Percentiles rank a stretch among this genome's conserved stretches.
Conservation (phyloP, 2,888 invertebrate genomes). For the Caenorhabditis japonica region DNA sequence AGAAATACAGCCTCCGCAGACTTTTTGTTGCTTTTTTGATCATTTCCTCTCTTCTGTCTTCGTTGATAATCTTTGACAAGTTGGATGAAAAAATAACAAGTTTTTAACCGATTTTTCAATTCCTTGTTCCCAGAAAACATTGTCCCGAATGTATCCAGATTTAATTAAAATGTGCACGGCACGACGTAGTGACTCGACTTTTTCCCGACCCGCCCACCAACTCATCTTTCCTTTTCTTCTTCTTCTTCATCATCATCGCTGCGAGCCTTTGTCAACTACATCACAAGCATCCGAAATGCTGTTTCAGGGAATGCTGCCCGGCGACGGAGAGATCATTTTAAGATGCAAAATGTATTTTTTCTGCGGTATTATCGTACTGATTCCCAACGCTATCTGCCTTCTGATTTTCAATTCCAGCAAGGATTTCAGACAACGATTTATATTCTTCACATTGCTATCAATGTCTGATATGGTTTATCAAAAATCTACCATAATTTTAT, state of each 20-base stretch:
- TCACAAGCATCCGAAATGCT: slow-evolving; percentile 19
- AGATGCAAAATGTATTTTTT: slow-evolving; percentile 54
- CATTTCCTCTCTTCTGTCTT: no score
- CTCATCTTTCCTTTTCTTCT: slow-evolving; percentile 1
- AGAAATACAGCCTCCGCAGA: no score
- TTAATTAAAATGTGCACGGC: slow-evolving; percentile 48
- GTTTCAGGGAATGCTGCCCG: slow-evolving; percentile 43
- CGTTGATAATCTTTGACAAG: no score
- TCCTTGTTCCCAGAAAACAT: no score
- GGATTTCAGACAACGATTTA: slow-evolving; percentile 58
- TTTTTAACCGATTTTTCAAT: no score
- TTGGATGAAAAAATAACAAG: no score
- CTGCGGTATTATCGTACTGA: slow-evolving; percentile 53
- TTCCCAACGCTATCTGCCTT: slow-evolving; percentile 52
- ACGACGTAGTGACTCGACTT: slow-evolving; percentile 43
- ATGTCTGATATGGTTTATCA: slow-evolving; percentile 56
- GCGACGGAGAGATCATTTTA: slow-evolving; percentile 45
- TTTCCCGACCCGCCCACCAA: slow-evolving; percentile 19
- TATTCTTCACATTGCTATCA: slow-evolving; percentile 55
- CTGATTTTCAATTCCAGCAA: slow-evolving; percentile 58
- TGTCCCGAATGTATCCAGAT: no score
- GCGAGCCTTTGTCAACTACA: neutral
- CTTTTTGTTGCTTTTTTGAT: no score
- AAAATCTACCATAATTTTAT: neutral
- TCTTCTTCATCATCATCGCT: slow-evolving; percentile 5